Evolutionary conservation across 2,888 invertebrate species (phyloP).

Genomic region (Polyploca ridens): DNA sequence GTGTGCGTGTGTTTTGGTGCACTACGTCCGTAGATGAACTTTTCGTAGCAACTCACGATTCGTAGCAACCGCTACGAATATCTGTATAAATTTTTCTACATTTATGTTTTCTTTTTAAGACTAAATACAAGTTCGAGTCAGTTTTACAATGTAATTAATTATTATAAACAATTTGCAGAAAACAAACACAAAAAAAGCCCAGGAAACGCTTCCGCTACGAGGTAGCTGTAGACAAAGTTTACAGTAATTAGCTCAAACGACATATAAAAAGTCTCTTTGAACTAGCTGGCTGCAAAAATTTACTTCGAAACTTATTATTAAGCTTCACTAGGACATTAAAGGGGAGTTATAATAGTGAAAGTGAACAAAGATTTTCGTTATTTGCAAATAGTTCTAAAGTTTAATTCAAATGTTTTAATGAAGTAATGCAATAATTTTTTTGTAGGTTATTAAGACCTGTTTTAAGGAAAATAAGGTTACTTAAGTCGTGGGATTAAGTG

Average conservation of each 20-base stretch:
- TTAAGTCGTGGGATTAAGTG: not conserved
- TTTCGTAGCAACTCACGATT: not conserved
- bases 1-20: not conserved
- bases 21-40: not conserved
- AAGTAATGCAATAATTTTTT: too few species aligned
- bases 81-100: not conserved
- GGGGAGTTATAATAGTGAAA: not conserved
- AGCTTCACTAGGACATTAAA: constrained; percentile 5
- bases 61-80: not conserved
- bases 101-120: too few species aligned
- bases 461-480: not conserved
- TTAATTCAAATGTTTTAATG: too few species aligned
- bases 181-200: not conserved
- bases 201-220: constrained; percentile 13
- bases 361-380: too few species aligned
- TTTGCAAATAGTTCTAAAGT: too few species aligned
- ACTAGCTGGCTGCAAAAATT: constrained; percentile 34
- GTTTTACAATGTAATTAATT: constrained; percentile 5
- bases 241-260: constrained; percentile 47
- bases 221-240: constrained; percentile 37
- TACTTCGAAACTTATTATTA: constrained; percentile 34
- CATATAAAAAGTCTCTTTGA: constrained; percentile 41
- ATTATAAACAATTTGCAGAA: too few species aligned
- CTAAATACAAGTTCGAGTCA: too few species aligned
- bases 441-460: too few species aligned